Evolutionary conservation across 2,888 invertebrate species (phyloP), one percentile per base, ranked within the genome.

Genomic region (Criorhina ranunculi): DNA sequence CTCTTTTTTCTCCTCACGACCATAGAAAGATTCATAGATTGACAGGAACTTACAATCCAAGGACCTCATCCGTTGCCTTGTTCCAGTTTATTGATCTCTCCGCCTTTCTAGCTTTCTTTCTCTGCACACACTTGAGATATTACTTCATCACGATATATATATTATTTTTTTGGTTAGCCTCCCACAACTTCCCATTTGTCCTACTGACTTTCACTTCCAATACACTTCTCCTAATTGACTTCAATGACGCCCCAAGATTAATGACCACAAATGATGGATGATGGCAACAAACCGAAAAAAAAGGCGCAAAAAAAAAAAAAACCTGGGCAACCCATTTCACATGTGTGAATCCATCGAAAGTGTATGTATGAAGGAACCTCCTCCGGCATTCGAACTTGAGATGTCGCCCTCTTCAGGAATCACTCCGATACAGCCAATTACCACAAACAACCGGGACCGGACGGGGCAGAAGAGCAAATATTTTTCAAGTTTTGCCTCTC

Each of bases 211-310:
- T 46, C 35, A 78, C 55, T 37, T 55, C 49, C 78, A 19, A 55
- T 62, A 62, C 72, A 72, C 67, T 78, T 67, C 33, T 8, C 44
- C 70, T 85, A 85, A 80, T 80, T 85, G 85, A 80, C 80, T 85
- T 53, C 80, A 85, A 66, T 80, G 64, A 69, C 64, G 64, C 59
- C 53, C 75, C 80, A 80, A 72, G 85, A 85, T 85, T 85, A 76
- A 85, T 85, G 85, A 80, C 80, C 60, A 55, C 44, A 66, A 80
- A 70, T 85, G 85, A 85, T 85, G 64, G 76, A 85, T 85, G 73
- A 72, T 82, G 62, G 40, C 53, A 69, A 33, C 44, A 59, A 55
- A 64, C n/a, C 19, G 44, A 60, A 70, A 35, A 59, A 62, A 51
- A 79, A 49, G 60, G 8, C 8, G 33, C n/a, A 5, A 46, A 55